phyloP scores from a whole-genome alignment of 1,140 invertebrate species.

The Drosophila bifasciata region DNA sequence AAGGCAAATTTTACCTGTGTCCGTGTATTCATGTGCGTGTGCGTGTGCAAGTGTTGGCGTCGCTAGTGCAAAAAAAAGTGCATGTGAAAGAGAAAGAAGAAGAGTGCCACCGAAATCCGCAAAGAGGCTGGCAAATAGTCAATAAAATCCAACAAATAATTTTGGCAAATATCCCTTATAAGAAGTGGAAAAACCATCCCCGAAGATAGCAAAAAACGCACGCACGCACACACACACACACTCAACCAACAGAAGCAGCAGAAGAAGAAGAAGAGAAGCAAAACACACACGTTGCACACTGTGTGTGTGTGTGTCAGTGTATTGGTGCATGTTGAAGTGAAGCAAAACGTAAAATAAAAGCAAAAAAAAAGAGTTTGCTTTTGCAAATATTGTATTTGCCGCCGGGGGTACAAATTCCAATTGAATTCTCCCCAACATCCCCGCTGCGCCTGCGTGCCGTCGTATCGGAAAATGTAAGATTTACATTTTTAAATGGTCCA shows the following conservation, averaged over 20 bases:
- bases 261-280: slow-evolving; percentile 16
- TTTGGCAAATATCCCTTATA: slow-evolving; percentile 7
- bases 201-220: too few relatives aligned
- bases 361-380: slow-evolving; percentile 47
- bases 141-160: slow-evolving; percentile 7
- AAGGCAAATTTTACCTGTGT: slow-evolving; percentile 14
- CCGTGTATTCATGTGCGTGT: slow-evolving; percentile 1
- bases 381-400: slow-evolving; percentile 38
- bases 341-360: slow-evolving; percentile 12
- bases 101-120: not conserved
- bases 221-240: not conserved
- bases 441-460: slow-evolving; percentile 55
- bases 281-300: slow-evolving; percentile 53
- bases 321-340: slow-evolving; percentile 26
- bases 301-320: slow-evolving; percentile 38
- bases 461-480: too few relatives aligned
- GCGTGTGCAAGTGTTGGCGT: slow-evolving; percentile 41
- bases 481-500: too few relatives aligned
- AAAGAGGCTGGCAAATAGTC: slow-evolving; percentile 10
- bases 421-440: slow-evolving; percentile 26
- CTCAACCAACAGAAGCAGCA: slow-evolving; percentile 7
- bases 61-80: slow-evolving; percentile 47
- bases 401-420: slow-evolving; percentile 71
- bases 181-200: slow-evolving; percentile 13
- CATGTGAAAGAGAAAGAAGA: slow-evolving; percentile 44